Evolutionary conservation across 2,113 vertebrate genomes (phyloP).

Genomic region (Tenrec ecaudatus): DNA sequence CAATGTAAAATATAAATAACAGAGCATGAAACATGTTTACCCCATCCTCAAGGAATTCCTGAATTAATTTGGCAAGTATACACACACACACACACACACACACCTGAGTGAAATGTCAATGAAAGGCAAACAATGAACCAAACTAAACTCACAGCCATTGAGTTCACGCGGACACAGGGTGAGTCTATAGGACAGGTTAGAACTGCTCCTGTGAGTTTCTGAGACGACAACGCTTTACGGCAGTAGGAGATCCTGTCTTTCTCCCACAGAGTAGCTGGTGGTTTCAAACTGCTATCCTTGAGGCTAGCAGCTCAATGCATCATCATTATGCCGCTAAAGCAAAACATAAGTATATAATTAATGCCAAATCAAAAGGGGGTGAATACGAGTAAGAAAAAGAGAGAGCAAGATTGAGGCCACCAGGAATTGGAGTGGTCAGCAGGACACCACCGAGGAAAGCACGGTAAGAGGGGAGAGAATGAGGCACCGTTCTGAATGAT

Average conservation of each 20-base stretch:
- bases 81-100: not conserved
- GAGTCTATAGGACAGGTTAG: too few species aligned
- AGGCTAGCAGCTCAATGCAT: too few species aligned
- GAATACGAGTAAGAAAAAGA: not conserved
- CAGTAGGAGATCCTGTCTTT: too few species aligned
- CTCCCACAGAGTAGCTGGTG: too few species aligned
- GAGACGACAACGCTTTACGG: too few species aligned
- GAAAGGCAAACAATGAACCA: not conserved
- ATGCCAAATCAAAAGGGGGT: not conserved
- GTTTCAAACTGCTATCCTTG: too few species aligned
- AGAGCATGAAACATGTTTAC: not conserved
- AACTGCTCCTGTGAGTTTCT: too few species aligned
- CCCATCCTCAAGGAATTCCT: not conserved
- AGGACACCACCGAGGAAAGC: not conserved
- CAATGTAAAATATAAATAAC: not conserved
- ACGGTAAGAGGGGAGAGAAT: conserved; percentile 8
- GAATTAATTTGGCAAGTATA: not conserved
- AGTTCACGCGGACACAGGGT: too few species aligned
- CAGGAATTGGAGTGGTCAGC: not conserved
- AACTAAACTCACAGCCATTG: too few species aligned
- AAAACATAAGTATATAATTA: not conserved
- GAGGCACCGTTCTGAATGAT: conserved; percentile 2
- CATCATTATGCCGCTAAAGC: not conserved
- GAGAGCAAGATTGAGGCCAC: not conserved
- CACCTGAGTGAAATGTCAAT: not conserved